Evolutionary conservation across 2,888 invertebrate genomes (phyloP), one percentile per base, ranked within the genome.

Genomic region (Petrolisthes manimaculis): DNA sequence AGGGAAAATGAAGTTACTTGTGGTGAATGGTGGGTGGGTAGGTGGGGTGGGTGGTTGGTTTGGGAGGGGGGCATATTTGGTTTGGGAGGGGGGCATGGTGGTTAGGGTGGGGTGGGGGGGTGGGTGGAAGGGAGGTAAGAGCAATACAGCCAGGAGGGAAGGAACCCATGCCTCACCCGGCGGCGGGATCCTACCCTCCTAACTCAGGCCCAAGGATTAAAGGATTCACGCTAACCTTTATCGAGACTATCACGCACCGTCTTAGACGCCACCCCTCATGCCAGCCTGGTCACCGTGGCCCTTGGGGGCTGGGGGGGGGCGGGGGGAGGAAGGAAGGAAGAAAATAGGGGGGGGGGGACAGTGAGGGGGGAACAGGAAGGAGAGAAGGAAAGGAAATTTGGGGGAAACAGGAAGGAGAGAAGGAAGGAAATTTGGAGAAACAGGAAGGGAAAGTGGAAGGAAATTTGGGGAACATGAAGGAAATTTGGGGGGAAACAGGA

Each of bases 211-310:
- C 55, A 75, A 75, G 84, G 84, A 84, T 84, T 84, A 84, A 75
- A 84, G 84, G 84, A 84, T 84, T 84, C 84, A 84, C 84, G 84
- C 84, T 77, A 84, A 84, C 84, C 84, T 84, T 84, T 84, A 84
- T 84, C 84, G 84, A 84, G 84, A 84, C 84, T 75, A 84, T 84
- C 84, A 75, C 84, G 75, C 53, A 24, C 56, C 84, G 84, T n/a
- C 84, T 84, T 56, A 84, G 84, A 84, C 77, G 55, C 84, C 84
- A 84, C 84, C 21, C 55, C 55, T 56, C 75, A 84, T 84, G 61
- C 74, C n/a, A n/a, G n/a, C n/a, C n/a, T n/a, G n/a, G n/a, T n/a
- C n/a, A n/a, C n/a, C n/a, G n/a, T n/a, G n/a, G n/a, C 37, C 37
- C 77, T 77, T 0, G 4, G 54, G 53, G 53, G 61, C 24, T 4